A percentile compares a stretch with the other conserved stretches of the same genome.
Conservation (phyloP, 2,797 vertebrate genomes). For the Pangasius sanitwongsei region DNA sequence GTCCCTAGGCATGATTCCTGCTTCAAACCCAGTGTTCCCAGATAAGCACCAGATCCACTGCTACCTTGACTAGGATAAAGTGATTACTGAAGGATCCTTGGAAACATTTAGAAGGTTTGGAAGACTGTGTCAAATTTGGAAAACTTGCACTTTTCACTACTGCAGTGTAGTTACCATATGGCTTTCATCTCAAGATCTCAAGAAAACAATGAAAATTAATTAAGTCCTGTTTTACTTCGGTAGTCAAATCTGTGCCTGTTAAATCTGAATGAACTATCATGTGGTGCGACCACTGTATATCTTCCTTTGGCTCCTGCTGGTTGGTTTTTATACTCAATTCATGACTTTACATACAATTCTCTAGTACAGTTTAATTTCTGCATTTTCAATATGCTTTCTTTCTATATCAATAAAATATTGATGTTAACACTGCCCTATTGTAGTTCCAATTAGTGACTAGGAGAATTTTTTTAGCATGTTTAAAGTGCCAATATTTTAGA, state of each 20-base stretch:
- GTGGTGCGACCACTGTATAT: background rate
- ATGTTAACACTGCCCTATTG: background rate
- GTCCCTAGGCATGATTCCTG: too few species aligned
- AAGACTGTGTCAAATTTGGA: background rate
- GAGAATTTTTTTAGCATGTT: too few species aligned
- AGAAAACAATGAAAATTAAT: background rate
- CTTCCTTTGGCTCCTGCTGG: background rate
- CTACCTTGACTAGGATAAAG: too few species aligned
- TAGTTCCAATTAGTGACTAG: too few species aligned
- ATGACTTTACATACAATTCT: background rate
- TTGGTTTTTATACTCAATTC: background rate
- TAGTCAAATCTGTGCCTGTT: background rate
- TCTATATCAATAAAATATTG: background rate
- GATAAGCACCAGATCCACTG: too few species aligned
- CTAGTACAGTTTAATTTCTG: background rate
- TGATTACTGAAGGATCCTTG: too few species aligned
- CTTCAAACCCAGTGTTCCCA: too few species aligned
- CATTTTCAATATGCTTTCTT: background rate
- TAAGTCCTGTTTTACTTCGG: too few species aligned
- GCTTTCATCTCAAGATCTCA: background rate
- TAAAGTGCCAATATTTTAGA: too few species aligned
- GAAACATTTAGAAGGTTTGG: too few species aligned
- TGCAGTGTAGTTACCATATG: background rate
- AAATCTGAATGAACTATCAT: background rate
- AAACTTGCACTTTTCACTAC: background rate